Percentiles rank a stretch among this genome's conserved stretches.
Evolutionary conservation across 2,888 invertebrate genomes (phyloP).

Genomic region (Acrobasis consociella): DNA sequence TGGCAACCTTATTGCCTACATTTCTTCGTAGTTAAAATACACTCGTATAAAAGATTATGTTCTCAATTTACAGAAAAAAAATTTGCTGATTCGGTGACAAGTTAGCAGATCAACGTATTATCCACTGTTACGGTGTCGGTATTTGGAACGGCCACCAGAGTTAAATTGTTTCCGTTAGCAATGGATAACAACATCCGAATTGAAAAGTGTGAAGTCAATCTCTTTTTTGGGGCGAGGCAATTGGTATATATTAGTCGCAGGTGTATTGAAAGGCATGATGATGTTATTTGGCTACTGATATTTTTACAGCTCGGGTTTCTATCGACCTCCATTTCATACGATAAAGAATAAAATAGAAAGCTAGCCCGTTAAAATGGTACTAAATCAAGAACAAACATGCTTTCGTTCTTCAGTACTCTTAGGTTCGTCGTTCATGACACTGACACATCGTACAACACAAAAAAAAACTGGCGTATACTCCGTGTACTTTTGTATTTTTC

Average conservation of each 20-base stretch:
- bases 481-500: too few species aligned
- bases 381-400: too few species aligned
- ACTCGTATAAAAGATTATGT: neutral
- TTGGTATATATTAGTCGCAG: neutral
- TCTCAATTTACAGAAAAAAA: neutral
- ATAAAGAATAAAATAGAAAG: neutral
- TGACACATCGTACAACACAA: too few species aligned
- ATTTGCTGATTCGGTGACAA: conserved; percentile 1
- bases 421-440: too few species aligned
- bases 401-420: too few species aligned
- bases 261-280: neutral
- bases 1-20: conserved; percentile 36
- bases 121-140: neutral
- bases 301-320: neutral
- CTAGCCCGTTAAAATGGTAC: too few species aligned
- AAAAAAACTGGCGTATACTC: too few species aligned
- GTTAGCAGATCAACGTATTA: neutral
- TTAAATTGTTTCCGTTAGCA: neutral
- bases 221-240: conserved; percentile 1
- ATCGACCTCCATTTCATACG: neutral
- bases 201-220: neutral
- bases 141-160: conserved; percentile 5
- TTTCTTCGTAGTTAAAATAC: neutral
- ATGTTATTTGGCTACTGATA: neutral
- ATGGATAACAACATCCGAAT: conserved; percentile 10